phyloP scores from a whole-genome alignment of 2,797 vertebrate species.

The Nyctibius grandis region DNA sequence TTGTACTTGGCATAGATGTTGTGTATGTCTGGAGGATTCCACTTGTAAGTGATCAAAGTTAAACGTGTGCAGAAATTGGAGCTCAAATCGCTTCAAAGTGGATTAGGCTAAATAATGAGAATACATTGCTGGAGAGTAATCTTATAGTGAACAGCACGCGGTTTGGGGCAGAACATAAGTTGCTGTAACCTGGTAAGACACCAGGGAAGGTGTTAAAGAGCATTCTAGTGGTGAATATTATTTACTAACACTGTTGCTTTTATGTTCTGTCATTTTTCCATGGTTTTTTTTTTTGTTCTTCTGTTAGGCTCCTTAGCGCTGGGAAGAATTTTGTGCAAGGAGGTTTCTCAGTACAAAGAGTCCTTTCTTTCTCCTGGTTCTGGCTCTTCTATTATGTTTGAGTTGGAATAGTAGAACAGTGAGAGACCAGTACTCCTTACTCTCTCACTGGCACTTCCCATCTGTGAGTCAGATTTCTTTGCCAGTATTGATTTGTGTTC shows the following conservation, averaged over 20 bases:
- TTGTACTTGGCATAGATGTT: conserved; percentile 40
- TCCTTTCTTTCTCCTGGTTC: neutral
- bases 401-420: neutral
- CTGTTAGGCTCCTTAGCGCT: neutral
- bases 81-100: conserved; percentile 53
- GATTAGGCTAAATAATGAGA: conserved; percentile 49
- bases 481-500: neutral
- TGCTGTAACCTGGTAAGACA: conserved; percentile 14
- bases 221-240: neutral
- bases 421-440: neutral
- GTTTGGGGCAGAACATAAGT: neutral
- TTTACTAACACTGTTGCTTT: neutral
- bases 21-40: conserved; percentile 51
- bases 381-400: neutral
- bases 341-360: neutral
- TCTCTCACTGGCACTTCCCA: neutral
- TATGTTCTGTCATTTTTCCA: neutral
- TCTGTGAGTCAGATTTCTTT: neutral
- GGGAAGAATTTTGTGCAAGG: neutral
- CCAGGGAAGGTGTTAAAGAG: neutral
- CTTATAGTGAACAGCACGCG: neutral
- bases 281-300: neutral
- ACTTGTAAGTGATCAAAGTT: conserved; percentile 55
- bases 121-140: conserved; percentile 10
- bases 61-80: conserved; percentile 18